These are phyloP conservation scores for Theonella swinhoei DNA, from an alignment of 37 sponge, comb jelly and placozoan species.

Conservation along the genomic window DNA sequence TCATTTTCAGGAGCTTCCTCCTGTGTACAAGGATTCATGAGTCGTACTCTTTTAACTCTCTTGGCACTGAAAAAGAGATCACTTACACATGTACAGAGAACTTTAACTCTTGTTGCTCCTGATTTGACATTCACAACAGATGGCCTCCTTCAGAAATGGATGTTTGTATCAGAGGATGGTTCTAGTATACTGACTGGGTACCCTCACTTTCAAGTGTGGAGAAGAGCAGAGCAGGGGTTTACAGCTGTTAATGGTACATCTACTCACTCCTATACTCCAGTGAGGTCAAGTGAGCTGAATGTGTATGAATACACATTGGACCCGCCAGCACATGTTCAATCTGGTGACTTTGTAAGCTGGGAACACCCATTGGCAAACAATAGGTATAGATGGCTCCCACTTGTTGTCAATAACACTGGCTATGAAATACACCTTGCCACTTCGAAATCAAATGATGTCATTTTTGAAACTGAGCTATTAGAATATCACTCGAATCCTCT, in stretches of 20 bases:
- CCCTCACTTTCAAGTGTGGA: not conserved
- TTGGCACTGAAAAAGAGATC: not conserved
- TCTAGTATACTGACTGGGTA: not conserved
- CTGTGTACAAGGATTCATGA: not conserved
- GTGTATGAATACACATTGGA: not conserved
- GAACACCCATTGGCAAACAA: not conserved
- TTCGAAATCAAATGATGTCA: too few species aligned
- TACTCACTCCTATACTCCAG: not conserved
- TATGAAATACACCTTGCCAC: not conserved
- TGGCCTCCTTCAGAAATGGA: not conserved
- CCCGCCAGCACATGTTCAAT: not conserved
- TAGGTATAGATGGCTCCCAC: not conserved
- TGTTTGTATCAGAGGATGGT: not conserved
- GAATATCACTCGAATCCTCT: not conserved
- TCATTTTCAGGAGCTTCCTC: not conserved
- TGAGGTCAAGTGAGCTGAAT: not conserved
- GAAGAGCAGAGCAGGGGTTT: not conserved
- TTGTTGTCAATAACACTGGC: not conserved
- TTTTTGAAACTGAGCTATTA: not conserved
- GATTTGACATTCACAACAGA: not conserved
- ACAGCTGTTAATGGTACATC: not conserved
- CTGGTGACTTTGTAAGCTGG: not conserved
- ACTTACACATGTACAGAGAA: not conserved
- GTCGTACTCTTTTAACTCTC: not conserved
- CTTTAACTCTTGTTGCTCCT: not conserved